Conservation (phyloP, 2,888 invertebrate genomes). For the Gordius sp. region DNA sequence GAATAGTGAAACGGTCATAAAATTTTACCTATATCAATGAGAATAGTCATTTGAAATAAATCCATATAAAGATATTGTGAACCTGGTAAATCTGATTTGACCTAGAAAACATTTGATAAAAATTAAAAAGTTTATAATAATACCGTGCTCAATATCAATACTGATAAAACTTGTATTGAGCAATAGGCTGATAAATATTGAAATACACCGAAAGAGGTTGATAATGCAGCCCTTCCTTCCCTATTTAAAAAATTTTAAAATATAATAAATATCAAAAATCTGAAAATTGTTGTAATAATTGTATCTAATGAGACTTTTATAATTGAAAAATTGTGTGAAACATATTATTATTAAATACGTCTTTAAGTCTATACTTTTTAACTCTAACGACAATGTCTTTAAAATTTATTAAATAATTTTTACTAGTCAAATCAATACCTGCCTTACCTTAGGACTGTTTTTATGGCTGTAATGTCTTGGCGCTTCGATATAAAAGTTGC, state of each 20-base stretch:
- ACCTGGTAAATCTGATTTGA: slow-evolving; percentile 26
- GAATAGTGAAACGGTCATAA: too few relatives aligned
- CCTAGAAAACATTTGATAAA: slow-evolving; percentile 26
- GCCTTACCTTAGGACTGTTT: slow-evolving; percentile 21
- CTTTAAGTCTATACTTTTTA: too few relatives aligned
- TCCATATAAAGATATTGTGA: slow-evolving; percentile 31
- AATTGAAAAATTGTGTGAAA: too few relatives aligned
- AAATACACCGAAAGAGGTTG: slow-evolving; percentile 50
- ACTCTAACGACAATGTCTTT: too few relatives aligned
- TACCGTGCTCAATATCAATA: slow-evolving; percentile 27
- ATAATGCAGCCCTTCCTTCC: slow-evolving; percentile 46
- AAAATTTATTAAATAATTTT: neutral
- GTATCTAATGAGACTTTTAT: too few relatives aligned
- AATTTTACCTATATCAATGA: slow-evolving; percentile 25
- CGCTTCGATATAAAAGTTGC: slow-evolving; percentile 35
- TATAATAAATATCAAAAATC: too few relatives aligned
- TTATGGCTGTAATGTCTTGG: slow-evolving; percentile 28
- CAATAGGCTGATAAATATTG: slow-evolving; percentile 29
- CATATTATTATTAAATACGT: too few relatives aligned
- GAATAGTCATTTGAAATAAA: slow-evolving; percentile 31
- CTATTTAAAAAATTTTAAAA: too few relatives aligned
- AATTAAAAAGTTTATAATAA: neutral
- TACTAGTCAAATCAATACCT: neutral
- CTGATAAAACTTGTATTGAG: slow-evolving; percentile 44
- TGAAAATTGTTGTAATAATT: too few relatives aligned